Percentiles rank a stretch among this genome's conserved stretches.
phyloP scores from a whole-genome alignment of 2,113 vertebrate species.

The Montifringilla adamsi region DNA sequence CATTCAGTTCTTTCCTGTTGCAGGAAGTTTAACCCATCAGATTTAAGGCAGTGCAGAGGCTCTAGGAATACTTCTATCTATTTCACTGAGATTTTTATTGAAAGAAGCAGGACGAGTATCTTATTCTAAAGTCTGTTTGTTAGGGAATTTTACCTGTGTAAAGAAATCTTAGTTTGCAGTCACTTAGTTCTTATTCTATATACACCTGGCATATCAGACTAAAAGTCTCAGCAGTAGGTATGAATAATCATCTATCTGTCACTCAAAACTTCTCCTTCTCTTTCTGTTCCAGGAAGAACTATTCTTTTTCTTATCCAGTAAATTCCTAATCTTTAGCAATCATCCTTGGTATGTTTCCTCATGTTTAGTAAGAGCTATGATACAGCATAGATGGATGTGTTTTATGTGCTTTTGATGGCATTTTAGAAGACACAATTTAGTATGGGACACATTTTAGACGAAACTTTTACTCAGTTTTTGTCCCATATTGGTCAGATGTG shows the following conservation, averaged over 20 bases:
- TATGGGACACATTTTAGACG: neutral
- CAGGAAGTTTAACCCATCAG: neutral
- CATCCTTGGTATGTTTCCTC: neutral
- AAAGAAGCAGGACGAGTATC: neutral
- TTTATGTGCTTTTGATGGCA: neutral
- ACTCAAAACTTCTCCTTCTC: neutral
- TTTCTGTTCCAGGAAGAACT: neutral
- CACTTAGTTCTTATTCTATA: neutral
- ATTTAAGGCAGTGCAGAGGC: neutral
- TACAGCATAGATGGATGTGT: too few species aligned
- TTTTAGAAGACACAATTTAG: neutral
- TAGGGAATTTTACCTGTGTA: neutral
- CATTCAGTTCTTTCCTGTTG: neutral
- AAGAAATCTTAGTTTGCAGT: neutral
- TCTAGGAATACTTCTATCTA: neutral
- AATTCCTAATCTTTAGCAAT: neutral
- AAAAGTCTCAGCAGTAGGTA: neutral
- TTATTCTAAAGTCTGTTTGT: neutral
- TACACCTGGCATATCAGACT: neutral
- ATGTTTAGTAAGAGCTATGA: neutral
- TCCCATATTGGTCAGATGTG: fast-evolving
- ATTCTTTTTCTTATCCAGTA: neutral
- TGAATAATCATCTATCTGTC: neutral
- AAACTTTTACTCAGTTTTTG: neutral
- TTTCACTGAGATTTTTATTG: neutral